phyloP scores from a whole-genome alignment of 2,888 invertebrate species.

The Papilio demoleus region DNA sequence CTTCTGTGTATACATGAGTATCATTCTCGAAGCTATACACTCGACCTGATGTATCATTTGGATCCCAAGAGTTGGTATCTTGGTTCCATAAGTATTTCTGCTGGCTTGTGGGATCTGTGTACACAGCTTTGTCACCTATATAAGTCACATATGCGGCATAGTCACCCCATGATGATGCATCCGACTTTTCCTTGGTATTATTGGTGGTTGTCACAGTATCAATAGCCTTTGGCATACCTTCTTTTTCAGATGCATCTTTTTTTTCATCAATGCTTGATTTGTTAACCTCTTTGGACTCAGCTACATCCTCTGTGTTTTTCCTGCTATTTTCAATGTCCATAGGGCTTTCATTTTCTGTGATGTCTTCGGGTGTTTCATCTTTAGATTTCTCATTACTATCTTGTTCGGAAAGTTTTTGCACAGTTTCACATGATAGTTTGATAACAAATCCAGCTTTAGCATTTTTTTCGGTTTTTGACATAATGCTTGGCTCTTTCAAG shows the following conservation, averaged over 20 bases:
- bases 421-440: constrained; percentile 76
- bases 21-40: constrained; percentile 89
- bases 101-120: constrained; percentile 88
- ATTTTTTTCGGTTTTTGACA: constrained; percentile 65
- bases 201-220: neutral
- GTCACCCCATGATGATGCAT: constrained; percentile 61
- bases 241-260: neutral
- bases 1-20: constrained; percentile 91
- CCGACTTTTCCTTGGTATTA: constrained; percentile 23
- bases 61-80: constrained; percentile 77
- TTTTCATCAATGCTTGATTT: neutral
- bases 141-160: constrained; percentile 87
- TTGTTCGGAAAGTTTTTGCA: constrained; percentile 72
- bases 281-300: constrained; percentile 6
- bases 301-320: neutral
- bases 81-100: constrained; percentile 87
- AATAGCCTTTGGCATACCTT: neutral
- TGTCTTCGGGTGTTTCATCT: constrained; percentile 39
- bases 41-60: constrained; percentile 58
- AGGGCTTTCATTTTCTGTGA: constrained; percentile 17
- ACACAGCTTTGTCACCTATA: constrained; percentile 87
- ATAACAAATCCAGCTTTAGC: constrained; percentile 75
- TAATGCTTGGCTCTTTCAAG: constrained; percentile 44
- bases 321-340: constrained; percentile 21
- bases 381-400: constrained; percentile 57